Base-by-base conservation (phyloP, 37 sponge, comb jelly and placozoan species). In the Cladorhizidae sp. region DNA sequence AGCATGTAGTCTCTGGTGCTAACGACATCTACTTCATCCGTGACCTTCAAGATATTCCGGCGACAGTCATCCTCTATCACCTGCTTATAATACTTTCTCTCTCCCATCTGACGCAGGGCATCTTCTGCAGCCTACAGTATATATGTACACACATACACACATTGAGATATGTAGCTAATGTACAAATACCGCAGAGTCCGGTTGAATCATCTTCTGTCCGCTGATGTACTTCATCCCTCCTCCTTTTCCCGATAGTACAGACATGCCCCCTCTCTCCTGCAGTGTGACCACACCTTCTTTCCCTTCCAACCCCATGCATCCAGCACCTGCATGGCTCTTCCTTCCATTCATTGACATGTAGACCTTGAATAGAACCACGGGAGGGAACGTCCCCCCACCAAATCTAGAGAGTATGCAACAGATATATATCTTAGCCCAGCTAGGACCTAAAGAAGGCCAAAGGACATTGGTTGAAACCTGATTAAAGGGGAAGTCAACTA, bases 1-100 rank as follows among this genome's bases (percentile, higher is more conserved):
- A 88, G 89, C 94, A 97, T 91, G 75, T 94, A 97, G 26, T 98
- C 99, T 70, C 93, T 87, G 43, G 95, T 79, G 15, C 94, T 93
- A 31, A 88, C 82, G 39, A 98, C 92, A 76, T 98, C 99, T 26
- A 85, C 54, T 22, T 88, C 89, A 74, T 91, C 94, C 11, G 93
- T 93, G 59, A 95, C 75, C 52, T 55, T 74, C 43, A 73, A 49
- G 57, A 81, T 69, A 15, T 88, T 77, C 38, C 88, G 89, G 37
- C 91, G 90, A 64, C 89, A 90, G 23, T 96, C 85, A 42, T 98
- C 99, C 8, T 36, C 43, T 1, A 95, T 40, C 88, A 98, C 67
- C 65, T 93, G 96, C 29, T 95, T 94, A 70, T 75, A 95, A 78
- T 83, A 93, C 41, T 29, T 74, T 17, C 99, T 43, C 58, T 91